Evolutionary conservation across 2,797 vertebrate genomes (phyloP).

Genomic region (Liparis tanakae): DNA sequence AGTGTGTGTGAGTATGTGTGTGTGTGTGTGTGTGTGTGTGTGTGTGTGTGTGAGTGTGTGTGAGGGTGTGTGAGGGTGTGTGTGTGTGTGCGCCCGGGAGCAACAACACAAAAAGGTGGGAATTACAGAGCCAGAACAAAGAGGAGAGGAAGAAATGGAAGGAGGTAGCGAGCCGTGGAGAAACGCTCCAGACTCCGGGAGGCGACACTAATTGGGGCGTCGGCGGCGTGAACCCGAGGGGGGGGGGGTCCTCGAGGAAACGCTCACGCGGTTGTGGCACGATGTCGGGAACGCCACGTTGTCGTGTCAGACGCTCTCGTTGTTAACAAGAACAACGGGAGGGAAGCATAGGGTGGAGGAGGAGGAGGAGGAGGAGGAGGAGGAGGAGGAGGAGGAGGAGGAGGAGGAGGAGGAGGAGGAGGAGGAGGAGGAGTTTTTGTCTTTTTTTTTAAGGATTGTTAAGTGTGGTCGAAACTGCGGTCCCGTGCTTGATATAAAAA

Average conservation of each 20-base stretch:
- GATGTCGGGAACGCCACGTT: slow-evolving; percentile 66
- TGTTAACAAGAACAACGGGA: slow-evolving; percentile 46
- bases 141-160: slow-evolving; percentile 46
- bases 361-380: slow-evolving; percentile 1
- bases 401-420: not conserved
- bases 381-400: slow-evolving; percentile 9
- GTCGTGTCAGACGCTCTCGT: slow-evolving; percentile 40
- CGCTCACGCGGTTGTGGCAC: slow-evolving; percentile 51
- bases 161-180: slow-evolving; percentile 47
- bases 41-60: no score
- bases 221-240: slow-evolving; percentile 43
- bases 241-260: slow-evolving; percentile 36
- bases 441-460: no score
- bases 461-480: no score
- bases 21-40: no score
- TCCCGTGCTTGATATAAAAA: no score
- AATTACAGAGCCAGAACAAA: slow-evolving; percentile 61
- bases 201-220: slow-evolving; percentile 78
- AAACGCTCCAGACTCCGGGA: slow-evolving; percentile 56
- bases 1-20: no score
- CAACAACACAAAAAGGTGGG: slow-evolving; percentile 22
- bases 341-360: slow-evolving; percentile 2
- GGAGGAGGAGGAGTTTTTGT: slow-evolving; percentile 9
- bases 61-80: no score
- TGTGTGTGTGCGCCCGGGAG: slow-evolving; percentile 27